Conservation (phyloP, 1,140 invertebrate genomes). For the Drosophila tani region DNA sequence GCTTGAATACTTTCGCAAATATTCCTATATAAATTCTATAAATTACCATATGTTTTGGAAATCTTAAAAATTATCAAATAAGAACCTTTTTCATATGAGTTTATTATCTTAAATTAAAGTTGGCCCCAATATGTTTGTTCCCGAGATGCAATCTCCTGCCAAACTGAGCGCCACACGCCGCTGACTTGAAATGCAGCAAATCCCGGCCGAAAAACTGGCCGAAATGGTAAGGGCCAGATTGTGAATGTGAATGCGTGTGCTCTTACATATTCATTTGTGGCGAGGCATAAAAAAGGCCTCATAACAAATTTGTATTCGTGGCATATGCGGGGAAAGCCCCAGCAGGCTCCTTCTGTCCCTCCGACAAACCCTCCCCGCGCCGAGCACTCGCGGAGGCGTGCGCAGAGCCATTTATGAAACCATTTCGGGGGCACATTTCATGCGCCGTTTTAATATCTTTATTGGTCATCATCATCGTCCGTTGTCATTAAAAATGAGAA, state of each 20-base stretch:
- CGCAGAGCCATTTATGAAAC: constrained; percentile 74
- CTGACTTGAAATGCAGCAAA: constrained; percentile 32
- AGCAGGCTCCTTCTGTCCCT: not conserved
- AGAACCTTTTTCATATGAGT: not conserved
- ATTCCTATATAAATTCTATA: not conserved
- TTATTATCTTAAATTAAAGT: no score
- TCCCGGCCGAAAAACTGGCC: constrained; percentile 15
- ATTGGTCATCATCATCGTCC: constrained; percentile 80
- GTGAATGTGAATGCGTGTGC: constrained; percentile 38
- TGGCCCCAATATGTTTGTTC: not conserved
- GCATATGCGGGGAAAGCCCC: constrained; percentile 69
- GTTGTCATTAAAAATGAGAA: constrained; percentile 80
- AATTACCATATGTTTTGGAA: not conserved
- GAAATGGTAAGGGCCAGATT: constrained; percentile 53
- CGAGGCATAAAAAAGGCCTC: constrained; percentile 51
- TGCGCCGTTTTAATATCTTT: constrained; percentile 83
- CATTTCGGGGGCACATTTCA: constrained; percentile 81
- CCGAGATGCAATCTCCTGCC: constrained; percentile 34
- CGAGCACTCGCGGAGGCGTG: constrained; percentile 33
- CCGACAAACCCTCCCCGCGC: not conserved
- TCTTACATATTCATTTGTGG: constrained; percentile 75
- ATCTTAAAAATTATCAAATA: no score
- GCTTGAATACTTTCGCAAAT: not conserved
- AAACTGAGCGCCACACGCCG: constrained; percentile 68
- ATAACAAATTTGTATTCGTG: constrained; percentile 67